Conservation (phyloP, 1,140 invertebrate genomes). For the Acyrthosiphon pisum region DNA sequence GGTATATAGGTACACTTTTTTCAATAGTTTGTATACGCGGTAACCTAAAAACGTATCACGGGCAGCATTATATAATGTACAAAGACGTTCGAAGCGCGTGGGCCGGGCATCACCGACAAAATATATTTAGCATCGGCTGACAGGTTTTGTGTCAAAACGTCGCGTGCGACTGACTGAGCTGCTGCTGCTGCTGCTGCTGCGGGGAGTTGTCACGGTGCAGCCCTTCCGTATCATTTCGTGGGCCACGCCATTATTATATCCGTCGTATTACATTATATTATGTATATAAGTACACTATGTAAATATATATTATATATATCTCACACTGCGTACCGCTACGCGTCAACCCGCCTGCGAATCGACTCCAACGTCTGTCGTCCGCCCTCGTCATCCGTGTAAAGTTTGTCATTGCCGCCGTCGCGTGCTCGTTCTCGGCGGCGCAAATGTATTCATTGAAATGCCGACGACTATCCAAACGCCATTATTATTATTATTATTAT, state of each 20-base stretch:
- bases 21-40: too few species aligned
- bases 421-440: background rate
- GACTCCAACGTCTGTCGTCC: background rate
- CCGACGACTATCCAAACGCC: background rate
- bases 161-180: background rate
- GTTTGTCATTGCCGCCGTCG: background rate
- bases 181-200: too few species aligned
- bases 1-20: too few species aligned
- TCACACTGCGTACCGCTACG: background rate
- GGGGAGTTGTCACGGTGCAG: background rate
- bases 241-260: background rate
- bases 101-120: background rate
- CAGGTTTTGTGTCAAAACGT: background rate
- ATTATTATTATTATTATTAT: background rate
- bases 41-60: too few species aligned
- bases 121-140: background rate
- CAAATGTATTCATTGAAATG: slow-evolving; percentile 6
- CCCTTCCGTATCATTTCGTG: background rate
- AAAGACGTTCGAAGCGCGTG: background rate
- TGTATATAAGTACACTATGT: background rate
- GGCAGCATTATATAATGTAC: background rate
- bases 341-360: background rate
- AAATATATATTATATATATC: background rate
- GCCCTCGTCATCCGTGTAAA: background rate
- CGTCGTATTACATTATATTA: background rate